Conservation (phyloP, 2,113 vertebrate species). For the Ceuthmochares aereus region DNA sequence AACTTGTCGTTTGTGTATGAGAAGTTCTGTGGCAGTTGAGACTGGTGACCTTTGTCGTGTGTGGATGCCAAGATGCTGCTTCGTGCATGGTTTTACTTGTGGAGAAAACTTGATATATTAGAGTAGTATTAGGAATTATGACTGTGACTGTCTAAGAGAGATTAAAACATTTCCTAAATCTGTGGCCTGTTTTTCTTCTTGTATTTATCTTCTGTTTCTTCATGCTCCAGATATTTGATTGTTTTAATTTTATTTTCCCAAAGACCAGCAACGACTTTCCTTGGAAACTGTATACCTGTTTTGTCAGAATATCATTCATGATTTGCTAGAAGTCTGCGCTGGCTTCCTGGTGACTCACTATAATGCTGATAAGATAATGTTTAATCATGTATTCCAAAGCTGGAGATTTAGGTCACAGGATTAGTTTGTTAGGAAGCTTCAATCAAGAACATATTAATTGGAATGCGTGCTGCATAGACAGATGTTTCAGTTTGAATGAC, state of each 20-base stretch:
- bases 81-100: neutral
- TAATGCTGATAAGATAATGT: slow-evolving; percentile 27
- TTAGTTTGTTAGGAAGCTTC: slow-evolving; percentile 64
- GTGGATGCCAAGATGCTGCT: neutral
- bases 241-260: neutral
- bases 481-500: slow-evolving; percentile 1
- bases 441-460: slow-evolving; percentile 44
- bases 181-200: neutral
- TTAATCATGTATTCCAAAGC: slow-evolving; percentile 58
- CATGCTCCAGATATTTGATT: neutral
- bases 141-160: neutral
- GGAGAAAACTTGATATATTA: neutral
- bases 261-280: neutral
- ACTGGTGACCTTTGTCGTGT: neutral
- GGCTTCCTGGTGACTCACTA: slow-evolving; percentile 12
- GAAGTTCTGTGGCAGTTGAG: neutral
- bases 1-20: neutral
- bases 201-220: neutral
- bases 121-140: neutral
- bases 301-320: neutral
- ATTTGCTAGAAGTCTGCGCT: neutral
- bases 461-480: neutral
- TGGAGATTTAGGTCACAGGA: slow-evolving; percentile 63
- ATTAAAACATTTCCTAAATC: neutral
- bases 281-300: neutral